phyloP scores from a whole-genome alignment of 2,888 invertebrate genomes.

The Danaus chrysippus region DNA sequence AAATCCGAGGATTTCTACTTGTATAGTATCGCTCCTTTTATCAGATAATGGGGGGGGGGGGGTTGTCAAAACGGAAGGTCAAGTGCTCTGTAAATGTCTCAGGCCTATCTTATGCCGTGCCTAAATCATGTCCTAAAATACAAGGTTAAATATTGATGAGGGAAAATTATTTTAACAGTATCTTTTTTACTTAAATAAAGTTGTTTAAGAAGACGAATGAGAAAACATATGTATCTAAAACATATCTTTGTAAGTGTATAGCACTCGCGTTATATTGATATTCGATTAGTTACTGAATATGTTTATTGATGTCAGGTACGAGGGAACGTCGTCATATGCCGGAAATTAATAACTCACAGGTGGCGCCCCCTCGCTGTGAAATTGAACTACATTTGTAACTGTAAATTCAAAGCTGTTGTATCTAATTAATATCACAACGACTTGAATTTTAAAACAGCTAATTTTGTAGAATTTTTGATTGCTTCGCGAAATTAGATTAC shows the following conservation, averaged over 20 bases:
- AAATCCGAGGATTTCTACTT: constrained; percentile 13
- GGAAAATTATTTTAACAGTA: neutral
- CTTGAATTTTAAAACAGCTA: no score
- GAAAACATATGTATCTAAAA: constrained; percentile 18
- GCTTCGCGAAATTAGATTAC: no score
- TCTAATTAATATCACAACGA: no score
- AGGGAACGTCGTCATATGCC: constrained; percentile 50
- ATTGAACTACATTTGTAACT: constrained; percentile 19
- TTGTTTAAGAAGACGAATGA: constrained; percentile 16
- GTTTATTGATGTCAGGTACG: constrained; percentile 53
- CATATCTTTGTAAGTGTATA: constrained; percentile 38
- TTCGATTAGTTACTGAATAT: no score
- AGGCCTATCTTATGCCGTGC: constrained; percentile 1
- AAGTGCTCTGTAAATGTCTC: constrained; percentile 5
- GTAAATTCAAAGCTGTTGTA: neutral
- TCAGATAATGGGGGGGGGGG: constrained; percentile 7
- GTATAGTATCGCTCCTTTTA: constrained; percentile 11
- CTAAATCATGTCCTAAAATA: neutral
- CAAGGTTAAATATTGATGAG: neutral
- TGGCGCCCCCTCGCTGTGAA: constrained; percentile 41
- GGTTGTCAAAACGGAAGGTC: constrained; percentile 16
- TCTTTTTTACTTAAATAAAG: neutral
- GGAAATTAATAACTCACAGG: constrained; percentile 71
- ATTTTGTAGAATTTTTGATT: no score
- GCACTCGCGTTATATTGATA: no score